phyloP scores from a whole-genome alignment of 2,797 vertebrate species.

The Myotis myotis region DNA sequence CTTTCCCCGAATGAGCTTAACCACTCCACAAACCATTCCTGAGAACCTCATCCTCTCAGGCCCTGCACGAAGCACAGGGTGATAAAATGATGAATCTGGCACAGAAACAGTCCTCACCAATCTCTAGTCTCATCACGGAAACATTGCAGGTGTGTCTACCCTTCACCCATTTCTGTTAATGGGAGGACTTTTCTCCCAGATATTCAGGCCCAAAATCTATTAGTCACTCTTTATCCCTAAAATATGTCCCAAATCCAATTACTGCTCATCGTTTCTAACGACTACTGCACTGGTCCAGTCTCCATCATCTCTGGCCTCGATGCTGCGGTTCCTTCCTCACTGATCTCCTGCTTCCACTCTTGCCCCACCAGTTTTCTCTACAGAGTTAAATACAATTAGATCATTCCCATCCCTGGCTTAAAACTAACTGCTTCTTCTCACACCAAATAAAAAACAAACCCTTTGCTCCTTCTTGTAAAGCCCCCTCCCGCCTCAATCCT shows the following conservation, averaged over 20 bases:
- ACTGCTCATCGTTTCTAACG: accelerated
- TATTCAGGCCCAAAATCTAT: not conserved
- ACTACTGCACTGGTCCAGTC: not conserved
- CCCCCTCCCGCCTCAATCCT: no score
- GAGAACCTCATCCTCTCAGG: not conserved
- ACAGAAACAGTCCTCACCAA: not conserved
- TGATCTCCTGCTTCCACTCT: not conserved
- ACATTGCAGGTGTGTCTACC: accelerated
- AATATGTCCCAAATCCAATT: not conserved
- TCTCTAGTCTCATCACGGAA: not conserved
- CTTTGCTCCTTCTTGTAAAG: not conserved
- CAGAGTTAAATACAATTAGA: not conserved
- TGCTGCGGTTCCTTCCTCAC: not conserved
- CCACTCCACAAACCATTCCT: not conserved
- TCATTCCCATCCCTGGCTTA: not conserved
- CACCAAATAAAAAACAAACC: not conserved
- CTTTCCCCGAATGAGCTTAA: no score
- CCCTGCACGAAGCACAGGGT: not conserved
- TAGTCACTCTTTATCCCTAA: not conserved
- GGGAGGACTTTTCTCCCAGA: not conserved
- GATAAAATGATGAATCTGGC: not conserved
- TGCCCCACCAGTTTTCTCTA: not conserved
- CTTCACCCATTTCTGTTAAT: accelerated
- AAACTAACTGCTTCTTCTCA: not conserved
- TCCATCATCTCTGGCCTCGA: not conserved